Conservation (phyloP, 37 sponge, comb jelly and placozoan species). For the Oopsacas minuta region DNA sequence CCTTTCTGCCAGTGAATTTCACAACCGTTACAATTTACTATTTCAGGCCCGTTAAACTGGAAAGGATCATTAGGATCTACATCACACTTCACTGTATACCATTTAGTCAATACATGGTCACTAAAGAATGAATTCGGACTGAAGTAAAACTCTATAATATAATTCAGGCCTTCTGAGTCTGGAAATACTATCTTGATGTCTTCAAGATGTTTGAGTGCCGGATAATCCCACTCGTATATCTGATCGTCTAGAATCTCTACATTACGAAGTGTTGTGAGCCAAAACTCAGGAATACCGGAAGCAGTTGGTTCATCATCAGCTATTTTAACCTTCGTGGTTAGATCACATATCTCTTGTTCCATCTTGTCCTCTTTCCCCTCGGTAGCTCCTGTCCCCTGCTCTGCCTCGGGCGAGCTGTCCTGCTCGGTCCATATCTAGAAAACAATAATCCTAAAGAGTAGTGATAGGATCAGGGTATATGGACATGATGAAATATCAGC, state of each 20-base stretch:
- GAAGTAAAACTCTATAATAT: not conserved
- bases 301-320: not conserved
- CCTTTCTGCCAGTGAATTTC: conserved; percentile 87
- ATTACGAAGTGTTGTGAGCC: conserved; percentile 2
- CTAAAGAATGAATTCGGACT: not conserved
- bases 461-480: too few relatives aligned
- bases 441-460: too few relatives aligned
- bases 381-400: not conserved
- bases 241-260: not conserved
- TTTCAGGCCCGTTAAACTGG: conserved; percentile 74
- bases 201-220: not conserved
- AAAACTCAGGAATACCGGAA: not conserved
- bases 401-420: not conserved
- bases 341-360: conserved; percentile 13
- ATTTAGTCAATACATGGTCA: not conserved
- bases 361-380: not conserved
- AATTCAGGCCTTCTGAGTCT: not conserved
- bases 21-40: conserved; percentile 50
- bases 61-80: conserved; percentile 62
- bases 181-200: not conserved
- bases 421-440: not conserved
- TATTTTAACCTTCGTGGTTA: not conserved
- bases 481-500: too few relatives aligned
- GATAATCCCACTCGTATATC: not conserved
- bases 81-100: conserved; percentile 32